A percentile compares a stretch with the other conserved stretches of the same genome.
Conservation (phyloP, 2,888 invertebrate species). For the Leucophenga maculata region DNA sequence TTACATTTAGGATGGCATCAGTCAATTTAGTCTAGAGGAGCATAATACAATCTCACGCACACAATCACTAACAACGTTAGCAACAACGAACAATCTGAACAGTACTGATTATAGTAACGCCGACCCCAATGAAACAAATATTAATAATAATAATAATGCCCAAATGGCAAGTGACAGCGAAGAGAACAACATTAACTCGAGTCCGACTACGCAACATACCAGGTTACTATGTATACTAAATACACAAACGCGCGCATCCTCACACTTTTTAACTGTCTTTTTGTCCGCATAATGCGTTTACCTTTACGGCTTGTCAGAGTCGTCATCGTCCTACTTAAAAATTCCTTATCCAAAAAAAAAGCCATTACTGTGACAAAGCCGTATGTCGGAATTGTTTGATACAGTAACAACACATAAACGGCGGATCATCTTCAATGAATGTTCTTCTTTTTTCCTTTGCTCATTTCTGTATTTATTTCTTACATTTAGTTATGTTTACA, state of each 20-base stretch:
- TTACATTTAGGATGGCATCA: constrained; percentile 53
- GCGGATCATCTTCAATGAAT: not conserved
- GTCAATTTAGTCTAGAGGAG: constrained; percentile 56
- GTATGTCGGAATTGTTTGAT: too few relatives aligned
- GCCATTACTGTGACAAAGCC: too few relatives aligned
- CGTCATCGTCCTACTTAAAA: too few relatives aligned
- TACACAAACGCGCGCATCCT: too few relatives aligned
- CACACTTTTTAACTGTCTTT: too few relatives aligned
- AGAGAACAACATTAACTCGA: constrained; percentile 30
- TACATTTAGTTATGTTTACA: constrained; percentile 61
- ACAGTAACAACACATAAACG: too few relatives aligned
- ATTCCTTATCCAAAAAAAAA: too few relatives aligned
- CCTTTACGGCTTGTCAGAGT: not conserved
- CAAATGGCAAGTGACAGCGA: constrained; percentile 2
- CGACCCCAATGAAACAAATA: constrained; percentile 22
- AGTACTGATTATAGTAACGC: constrained; percentile 11
- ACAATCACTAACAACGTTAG: constrained; percentile 49
- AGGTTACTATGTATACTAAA: constrained; percentile 48
- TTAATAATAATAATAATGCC: constrained; percentile 19
- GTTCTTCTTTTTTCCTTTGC: not conserved
- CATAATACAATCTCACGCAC: constrained; percentile 55
- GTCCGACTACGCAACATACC: constrained; percentile 40
- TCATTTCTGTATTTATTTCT: constrained; percentile 9
- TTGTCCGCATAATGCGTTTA: not conserved
- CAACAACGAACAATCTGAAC: constrained; percentile 33